Evolutionary conservation across 2,888 invertebrate genomes (phyloP), one percentile per base, ranked within the genome.

Genomic region (Invenusta paracnida): DNA sequence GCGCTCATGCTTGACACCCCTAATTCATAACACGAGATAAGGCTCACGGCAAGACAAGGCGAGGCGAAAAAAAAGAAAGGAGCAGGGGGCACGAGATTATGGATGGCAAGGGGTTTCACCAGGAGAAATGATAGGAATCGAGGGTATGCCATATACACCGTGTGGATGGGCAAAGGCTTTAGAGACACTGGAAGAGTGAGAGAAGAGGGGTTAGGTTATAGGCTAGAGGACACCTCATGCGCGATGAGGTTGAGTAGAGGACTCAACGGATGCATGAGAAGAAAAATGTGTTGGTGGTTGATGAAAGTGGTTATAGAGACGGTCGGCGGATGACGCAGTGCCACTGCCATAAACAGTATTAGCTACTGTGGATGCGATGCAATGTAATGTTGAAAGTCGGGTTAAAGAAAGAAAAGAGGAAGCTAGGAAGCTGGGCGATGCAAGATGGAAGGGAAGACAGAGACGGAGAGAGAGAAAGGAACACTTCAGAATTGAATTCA

Each of bases 1-100:
- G 73, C 73, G 73, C 73, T 73, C 73, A 73, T 23, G 73, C 73
- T 25, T 73, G 73, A 73, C 73, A 73, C 73, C 73, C 73, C 73
- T 73, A 73, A 73, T 73, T 73, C 73, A 73, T 73, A 73, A 73
- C 73, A 73, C 73, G 73, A 73, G 73, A 23, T 23, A 73, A 25
- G 17, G 23, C 73, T 73, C 73, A 73, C 73, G 73, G 73, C 73
- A 73, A 73, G 73, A 73, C 73, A 73, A 73, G 73, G 73, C 17
- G 73, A 73, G 23, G 73, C 73, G 73, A 73, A 73, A 73, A 73
- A 73, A 73, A 73, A 25, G 73, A 73, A 73, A 5, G 11, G 23
- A 5, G 73, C 11, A 5, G 5, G 25, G 5, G 73, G 17, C 5
- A 73, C 2, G 73, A 2, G 23, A 23, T 11, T 17, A 48, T 48